Evolutionary conservation across 2,113 vertebrate genomes (phyloP).

Genomic region (Bagarius yarrelli): DNA sequence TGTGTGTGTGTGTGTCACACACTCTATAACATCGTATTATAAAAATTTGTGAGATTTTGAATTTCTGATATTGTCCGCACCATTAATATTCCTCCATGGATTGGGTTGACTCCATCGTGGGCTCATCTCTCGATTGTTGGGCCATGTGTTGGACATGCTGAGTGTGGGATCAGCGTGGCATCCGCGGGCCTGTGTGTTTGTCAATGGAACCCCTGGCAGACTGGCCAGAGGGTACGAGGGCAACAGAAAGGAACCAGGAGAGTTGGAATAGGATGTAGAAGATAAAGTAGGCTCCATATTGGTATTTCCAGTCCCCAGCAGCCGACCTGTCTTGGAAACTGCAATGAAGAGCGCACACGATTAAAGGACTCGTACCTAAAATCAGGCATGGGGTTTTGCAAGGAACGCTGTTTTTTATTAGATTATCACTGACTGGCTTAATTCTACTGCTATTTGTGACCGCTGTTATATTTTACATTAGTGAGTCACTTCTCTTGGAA

Average conservation of each 20-base stretch:
- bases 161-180: conserved; percentile 67
- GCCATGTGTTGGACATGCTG: conserved; percentile 87
- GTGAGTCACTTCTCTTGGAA: conserved; percentile 76
- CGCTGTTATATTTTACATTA: background rate
- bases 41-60: background rate
- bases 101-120: conserved; percentile 60
- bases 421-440: background rate
- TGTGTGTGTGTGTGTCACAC: too few species aligned
- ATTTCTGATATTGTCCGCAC: conserved; percentile 48
- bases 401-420: background rate
- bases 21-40: too few species aligned
- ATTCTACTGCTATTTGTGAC: background rate
- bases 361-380: background rate
- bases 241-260: conserved; percentile 75
- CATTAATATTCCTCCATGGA: conserved; percentile 68
- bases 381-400: background rate
- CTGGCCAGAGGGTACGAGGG: conserved; percentile 80
- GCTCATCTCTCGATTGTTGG: conserved; percentile 74
- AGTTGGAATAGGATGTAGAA: conserved; percentile 63
- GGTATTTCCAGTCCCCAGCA: conserved; percentile 66
- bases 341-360: conserved; percentile 1
- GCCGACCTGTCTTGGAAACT: conserved; percentile 68
- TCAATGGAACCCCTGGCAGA: conserved; percentile 70
- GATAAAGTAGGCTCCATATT: conserved; percentile 70
- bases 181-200: conserved; percentile 66